Base-by-base conservation (phyloP, 2,797 vertebrate species). In the Brotula barbata region DNA sequence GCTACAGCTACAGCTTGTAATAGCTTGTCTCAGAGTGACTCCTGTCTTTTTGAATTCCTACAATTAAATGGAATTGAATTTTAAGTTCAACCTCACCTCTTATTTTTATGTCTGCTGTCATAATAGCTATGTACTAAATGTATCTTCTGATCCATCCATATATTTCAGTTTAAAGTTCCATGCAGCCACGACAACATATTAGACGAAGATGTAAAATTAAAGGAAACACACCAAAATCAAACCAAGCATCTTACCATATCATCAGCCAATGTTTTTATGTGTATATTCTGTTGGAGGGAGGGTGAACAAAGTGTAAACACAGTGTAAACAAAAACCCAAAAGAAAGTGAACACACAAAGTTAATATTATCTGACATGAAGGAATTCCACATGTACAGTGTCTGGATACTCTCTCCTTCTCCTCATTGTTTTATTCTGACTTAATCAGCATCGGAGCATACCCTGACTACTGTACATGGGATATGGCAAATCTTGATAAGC, bases 221-320 rank as follows among this genome's bases (percentile, higher is more conserved):
- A 75, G 46, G 36, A 79, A 51, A 52, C 64, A 87, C 61, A 82
- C 56, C 50, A 52, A 84, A 85, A 85, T 88, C 72, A 91, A 92
- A 92, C 89, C 85, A 59, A 83, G 90, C 89, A 90, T 92, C 96
- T 99, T 99, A 99, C 96, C 97, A 99, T 92, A 90, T 99, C 97
- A 91, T 98, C 96, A 91, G 97, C 96, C 96, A 99, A 94, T 92
- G 97, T 97, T 98, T 98, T 99, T 90, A 99, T 98, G 88, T 98
- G 95, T 93, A 98, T 96, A 90, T 98, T 99, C 96, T 98, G 97
- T 93, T 92, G 90, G 89, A 92, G 88, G 92, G 89, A 92, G 34
- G 34, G 34, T n/a, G 90, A 89, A 87, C 74, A 91, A 58, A 90
- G 72, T 65, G 68, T 88, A 80, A 91, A 85, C 34, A 36, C 34